These are phyloP conservation scores for Hydractinia echinata DNA, from an alignment of 30 jellyfish, hydroid and myxozoan genomes.

Conservation along the genomic window DNA sequence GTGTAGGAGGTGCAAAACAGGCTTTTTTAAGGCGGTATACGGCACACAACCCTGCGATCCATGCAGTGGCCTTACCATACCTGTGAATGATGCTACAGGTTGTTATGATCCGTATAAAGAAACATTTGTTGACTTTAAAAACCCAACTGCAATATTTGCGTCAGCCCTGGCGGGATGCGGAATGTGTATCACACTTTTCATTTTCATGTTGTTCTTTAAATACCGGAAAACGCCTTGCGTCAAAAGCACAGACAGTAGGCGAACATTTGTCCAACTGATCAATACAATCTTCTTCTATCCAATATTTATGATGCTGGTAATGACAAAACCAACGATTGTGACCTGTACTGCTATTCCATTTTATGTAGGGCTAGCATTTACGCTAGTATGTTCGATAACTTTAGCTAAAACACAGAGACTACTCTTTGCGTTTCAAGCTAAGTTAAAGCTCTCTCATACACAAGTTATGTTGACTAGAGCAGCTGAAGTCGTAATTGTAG, in stretches of 20 bases:
- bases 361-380: neutral
- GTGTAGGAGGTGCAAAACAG: neutral
- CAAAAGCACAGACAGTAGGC: neutral
- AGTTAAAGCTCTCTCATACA: neutral
- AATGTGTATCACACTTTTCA: neutral
- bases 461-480: neutral
- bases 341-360: constrained; percentile 1
- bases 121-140: neutral
- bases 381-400: neutral
- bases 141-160: neutral
- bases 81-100: neutral
- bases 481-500: neutral
- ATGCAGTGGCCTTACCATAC: neutral
- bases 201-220: neutral
- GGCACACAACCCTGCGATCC: constrained; percentile 3
- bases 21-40: neutral
- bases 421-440: constrained; percentile 4
- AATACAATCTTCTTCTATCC: neutral
- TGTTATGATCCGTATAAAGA: constrained; percentile 6
- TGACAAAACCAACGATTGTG: neutral
- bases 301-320: neutral
- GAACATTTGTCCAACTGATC: constrained; percentile 2
- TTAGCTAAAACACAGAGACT: neutral
- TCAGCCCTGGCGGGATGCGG: neutral
- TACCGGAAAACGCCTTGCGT: constrained; percentile 9